Evolutionary conservation across 2,797 vertebrate species (phyloP).

Genomic region (Furcifer pardalis): DNA sequence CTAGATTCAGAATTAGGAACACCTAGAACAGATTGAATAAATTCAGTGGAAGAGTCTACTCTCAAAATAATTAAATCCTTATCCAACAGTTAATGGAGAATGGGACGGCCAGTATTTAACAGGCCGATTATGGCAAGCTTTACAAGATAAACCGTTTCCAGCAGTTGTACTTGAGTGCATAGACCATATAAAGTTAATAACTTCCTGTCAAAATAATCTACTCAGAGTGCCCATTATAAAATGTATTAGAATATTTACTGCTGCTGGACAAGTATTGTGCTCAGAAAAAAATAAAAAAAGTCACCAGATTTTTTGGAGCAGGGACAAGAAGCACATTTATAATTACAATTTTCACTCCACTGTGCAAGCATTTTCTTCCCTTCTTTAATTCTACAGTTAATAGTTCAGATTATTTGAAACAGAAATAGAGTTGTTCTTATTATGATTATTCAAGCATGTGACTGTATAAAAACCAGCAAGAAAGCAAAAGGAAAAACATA

Average conservation of each 20-base stretch:
- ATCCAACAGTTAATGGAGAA: not conserved
- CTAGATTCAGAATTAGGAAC: too few relatives aligned
- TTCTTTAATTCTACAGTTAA: not conserved
- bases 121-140: slow-evolving; percentile 10
- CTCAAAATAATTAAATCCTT: not conserved
- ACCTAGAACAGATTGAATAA: not conserved
- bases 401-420: not conserved
- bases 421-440: not conserved
- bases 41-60: not conserved
- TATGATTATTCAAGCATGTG: too few relatives aligned
- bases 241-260: not conserved
- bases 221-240: not conserved
- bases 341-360: not conserved
- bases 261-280: slow-evolving; percentile 28
- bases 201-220: slow-evolving; percentile 20
- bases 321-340: not conserved
- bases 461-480: too few relatives aligned
- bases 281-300: not conserved
- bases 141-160: slow-evolving; percentile 4
- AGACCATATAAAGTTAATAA: not conserved
- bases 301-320: slow-evolving; percentile 8
- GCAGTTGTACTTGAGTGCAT: not conserved
- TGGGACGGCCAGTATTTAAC: not conserved
- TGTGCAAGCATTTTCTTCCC: not conserved
- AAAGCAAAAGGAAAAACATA: too few relatives aligned